Conservation (phyloP, 2,888 invertebrate species). For the Scaptodrosophila latifasciaeformis region DNA sequence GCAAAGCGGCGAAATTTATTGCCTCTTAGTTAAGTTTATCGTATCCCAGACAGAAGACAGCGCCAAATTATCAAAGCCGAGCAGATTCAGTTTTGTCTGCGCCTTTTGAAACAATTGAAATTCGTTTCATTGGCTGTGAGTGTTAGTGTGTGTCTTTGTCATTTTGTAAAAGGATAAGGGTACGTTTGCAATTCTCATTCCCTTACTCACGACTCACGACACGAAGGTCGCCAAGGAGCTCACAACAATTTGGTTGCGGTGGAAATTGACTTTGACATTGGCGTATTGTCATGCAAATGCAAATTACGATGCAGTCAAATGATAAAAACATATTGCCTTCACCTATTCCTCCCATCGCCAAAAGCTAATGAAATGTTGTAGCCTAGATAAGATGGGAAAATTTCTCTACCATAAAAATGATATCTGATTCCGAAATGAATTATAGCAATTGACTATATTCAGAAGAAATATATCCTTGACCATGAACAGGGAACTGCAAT, state of each 20-base stretch:
- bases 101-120: constrained; percentile 59
- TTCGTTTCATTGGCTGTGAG: constrained; percentile 35
- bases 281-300: constrained; percentile 43
- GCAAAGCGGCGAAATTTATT: constrained; percentile 65
- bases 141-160: not conserved
- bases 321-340: no score
- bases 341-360: no score
- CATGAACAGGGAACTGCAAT: no score
- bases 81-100: constrained; percentile 38
- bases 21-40: constrained; percentile 71
- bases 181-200: no score
- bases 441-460: no score
- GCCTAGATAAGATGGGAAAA: no score
- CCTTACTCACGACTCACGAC: constrained; percentile 26
- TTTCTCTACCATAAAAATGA: no score
- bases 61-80: constrained; percentile 49
- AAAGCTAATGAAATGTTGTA: no score
- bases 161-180: constrained; percentile 25
- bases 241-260: constrained; percentile 7
- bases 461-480: no score
- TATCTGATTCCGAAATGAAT: no score
- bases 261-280: constrained; percentile 18
- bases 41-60: constrained; percentile 33
- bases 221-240: constrained; percentile 2
- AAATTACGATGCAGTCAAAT: constrained; percentile 49